Conservation (phyloP, 2,797 vertebrate species). For the Rhinoraja longicauda region DNA sequence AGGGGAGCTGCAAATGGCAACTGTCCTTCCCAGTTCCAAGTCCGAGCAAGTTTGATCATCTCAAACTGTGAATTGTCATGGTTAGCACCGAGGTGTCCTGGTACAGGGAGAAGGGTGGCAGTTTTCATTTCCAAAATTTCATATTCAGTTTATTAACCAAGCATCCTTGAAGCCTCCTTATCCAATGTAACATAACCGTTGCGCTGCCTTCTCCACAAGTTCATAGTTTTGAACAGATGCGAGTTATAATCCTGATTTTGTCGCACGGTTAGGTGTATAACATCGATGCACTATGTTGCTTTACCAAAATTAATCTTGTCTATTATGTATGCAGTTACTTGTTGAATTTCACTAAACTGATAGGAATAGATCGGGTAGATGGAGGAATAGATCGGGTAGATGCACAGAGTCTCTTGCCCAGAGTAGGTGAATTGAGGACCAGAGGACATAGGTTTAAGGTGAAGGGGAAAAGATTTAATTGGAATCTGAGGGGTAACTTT, state of each 20-base stretch:
- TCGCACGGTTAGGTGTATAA: neutral
- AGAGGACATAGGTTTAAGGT: too few relatives aligned
- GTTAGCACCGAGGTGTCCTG: neutral
- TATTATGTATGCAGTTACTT: neutral
- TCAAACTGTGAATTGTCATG: neutral
- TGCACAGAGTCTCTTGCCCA: too few relatives aligned
- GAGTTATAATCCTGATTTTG: neutral
- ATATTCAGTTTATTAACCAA: neutral
- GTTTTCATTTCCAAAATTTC: neutral
- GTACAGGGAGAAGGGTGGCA: neutral
- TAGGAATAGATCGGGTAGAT: too few relatives aligned
- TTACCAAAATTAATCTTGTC: neutral
- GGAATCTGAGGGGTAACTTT: too few relatives aligned
- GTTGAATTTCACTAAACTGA: neutral
- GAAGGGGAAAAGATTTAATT: too few relatives aligned
- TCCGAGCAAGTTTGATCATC: neutral
- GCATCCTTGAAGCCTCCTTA: neutral
- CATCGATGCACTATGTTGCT: neutral
- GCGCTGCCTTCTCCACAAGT: neutral
- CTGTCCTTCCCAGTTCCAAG: neutral
- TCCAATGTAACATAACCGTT: neutral
- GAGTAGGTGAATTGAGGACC: too few relatives aligned
- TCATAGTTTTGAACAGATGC: neutral
- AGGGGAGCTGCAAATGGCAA: neutral
- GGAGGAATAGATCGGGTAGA: too few relatives aligned